phyloP scores from a whole-genome alignment of 2,797 vertebrate species.

The Syndactyla subalaris region DNA sequence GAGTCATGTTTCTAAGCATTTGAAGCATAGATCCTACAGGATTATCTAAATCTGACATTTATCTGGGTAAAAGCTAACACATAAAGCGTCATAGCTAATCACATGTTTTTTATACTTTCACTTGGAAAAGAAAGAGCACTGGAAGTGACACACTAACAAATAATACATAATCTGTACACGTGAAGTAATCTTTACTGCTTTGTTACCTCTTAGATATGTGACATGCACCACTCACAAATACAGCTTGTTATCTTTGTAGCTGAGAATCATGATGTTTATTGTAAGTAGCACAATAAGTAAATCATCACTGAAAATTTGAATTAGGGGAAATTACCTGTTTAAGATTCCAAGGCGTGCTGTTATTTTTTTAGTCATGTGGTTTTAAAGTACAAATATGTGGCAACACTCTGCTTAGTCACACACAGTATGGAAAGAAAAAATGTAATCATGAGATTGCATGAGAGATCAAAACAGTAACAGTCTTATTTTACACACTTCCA shows the following conservation, averaged over 20 bases:
- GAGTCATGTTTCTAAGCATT: constrained; percentile 61
- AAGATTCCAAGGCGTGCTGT: not conserved
- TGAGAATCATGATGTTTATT: constrained; percentile 2
- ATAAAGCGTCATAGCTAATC: constrained; percentile 63
- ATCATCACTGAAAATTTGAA: not conserved
- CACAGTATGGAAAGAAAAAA: not conserved
- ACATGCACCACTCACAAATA: not conserved
- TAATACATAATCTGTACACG: constrained; percentile 62
- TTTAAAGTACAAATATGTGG: not conserved
- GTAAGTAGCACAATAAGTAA: not conserved
- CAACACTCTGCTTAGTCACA: not conserved
- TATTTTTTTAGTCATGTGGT: not conserved
- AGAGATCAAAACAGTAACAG: not conserved
- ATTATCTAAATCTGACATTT: constrained; percentile 76
- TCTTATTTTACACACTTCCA: not conserved
- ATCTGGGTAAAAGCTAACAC: constrained; percentile 73
- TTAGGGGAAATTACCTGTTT: not conserved
- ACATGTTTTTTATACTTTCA: constrained; percentile 51
- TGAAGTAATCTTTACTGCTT: constrained; percentile 61
- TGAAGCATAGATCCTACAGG: constrained; percentile 57
- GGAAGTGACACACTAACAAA: constrained; percentile 70
- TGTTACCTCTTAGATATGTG: constrained; percentile 24
- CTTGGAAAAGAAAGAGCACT: constrained; percentile 62
- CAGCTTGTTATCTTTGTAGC: not conserved
- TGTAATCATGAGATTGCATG: not conserved